A percentile compares a stretch with the other conserved stretches of the same genome.
Conservation (phyloP, 2,888 invertebrate species). For the Drosophila neoperkinsi region DNA sequence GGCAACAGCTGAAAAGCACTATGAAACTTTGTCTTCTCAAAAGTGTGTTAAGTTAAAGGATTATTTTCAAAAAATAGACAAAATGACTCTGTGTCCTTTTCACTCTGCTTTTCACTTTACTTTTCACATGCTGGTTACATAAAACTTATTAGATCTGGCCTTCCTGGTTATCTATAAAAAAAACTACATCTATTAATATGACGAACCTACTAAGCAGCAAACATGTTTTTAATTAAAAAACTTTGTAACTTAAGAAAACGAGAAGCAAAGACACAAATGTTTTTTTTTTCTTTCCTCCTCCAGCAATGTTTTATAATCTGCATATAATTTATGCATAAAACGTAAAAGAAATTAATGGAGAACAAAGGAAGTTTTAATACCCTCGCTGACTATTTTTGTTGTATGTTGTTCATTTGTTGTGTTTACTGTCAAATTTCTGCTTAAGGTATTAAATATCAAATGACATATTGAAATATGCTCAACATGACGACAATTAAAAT, state of each 20-base stretch:
- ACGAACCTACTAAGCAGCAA: neutral
- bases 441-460: neutral
- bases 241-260: neutral
- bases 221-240: slow-evolving; percentile 37
- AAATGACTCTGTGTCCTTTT: neutral
- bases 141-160: neutral
- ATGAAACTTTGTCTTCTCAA: neutral
- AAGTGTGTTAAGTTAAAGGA: neutral
- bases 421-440: neutral
- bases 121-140: neutral
- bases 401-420: neutral
- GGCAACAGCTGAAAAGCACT: neutral
- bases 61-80: neutral
- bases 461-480: neutral
- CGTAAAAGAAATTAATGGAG: neutral
- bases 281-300: neutral
- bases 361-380: neutral
- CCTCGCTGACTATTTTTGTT: neutral
- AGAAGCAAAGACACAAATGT: slow-evolving; percentile 2
- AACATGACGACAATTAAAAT: neutral
- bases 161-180: neutral
- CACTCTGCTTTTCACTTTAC: neutral
- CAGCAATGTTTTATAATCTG: slow-evolving; percentile 11
- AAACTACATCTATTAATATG: neutral
- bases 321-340: slow-evolving; percentile 7